Evolutionary conservation across 2,113 vertebrate genomes (phyloP).

Genomic region (Mus spicilegus): DNA sequence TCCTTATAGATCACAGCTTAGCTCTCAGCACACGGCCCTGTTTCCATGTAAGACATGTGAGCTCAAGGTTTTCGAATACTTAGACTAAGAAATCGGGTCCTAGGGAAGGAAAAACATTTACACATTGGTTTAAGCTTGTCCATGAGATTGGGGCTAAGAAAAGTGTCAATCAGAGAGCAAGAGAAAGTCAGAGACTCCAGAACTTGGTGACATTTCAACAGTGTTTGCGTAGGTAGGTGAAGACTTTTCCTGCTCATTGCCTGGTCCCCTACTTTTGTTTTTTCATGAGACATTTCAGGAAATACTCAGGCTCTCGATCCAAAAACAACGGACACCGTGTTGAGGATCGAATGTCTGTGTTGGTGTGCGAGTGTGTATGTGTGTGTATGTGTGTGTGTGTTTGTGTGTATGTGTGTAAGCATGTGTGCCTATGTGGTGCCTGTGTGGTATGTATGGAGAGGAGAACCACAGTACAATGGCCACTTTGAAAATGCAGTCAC

Average conservation of each 20-base stretch:
- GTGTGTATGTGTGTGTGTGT: background rate
- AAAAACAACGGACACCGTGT: constrained; percentile 29
- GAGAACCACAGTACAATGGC: background rate
- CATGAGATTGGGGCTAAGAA: constrained; percentile 47
- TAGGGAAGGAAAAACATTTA: constrained; percentile 71
- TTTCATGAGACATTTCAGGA: constrained; percentile 29
- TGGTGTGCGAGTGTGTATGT: too few species aligned
- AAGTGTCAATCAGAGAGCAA: background rate
- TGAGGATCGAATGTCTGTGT: background rate
- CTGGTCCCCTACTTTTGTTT: background rate
- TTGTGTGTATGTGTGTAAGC: too few species aligned
- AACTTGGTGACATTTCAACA: background rate
- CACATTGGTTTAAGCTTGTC: constrained; percentile 57
- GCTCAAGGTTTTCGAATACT: constrained; percentile 21
- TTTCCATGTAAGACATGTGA: constrained; percentile 66
- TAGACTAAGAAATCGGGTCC: constrained; percentile 66
- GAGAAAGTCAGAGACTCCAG: background rate
- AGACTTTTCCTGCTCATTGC: background rate
- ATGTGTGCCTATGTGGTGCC: background rate
- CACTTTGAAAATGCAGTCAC: background rate
- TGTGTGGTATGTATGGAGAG: background rate
- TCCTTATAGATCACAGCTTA: background rate
- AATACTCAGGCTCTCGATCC: constrained; percentile 69
- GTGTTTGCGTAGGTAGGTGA: constrained; percentile 35
- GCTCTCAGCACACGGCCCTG: constrained; percentile 51